Evolutionary conservation across 2,797 vertebrate species (phyloP).

Genomic region (Alca torda): DNA sequence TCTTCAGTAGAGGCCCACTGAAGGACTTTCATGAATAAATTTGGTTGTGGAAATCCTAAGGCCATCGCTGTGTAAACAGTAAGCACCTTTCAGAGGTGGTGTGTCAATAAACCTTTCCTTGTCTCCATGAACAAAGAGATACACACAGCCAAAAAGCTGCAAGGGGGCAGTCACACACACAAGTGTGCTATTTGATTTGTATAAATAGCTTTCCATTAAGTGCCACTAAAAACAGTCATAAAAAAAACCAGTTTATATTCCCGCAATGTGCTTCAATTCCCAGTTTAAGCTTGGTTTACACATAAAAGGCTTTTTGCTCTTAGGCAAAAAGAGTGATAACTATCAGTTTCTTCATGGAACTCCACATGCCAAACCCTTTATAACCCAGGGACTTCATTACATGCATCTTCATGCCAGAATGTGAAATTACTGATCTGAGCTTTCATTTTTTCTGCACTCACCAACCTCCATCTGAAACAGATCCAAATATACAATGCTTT

Average conservation of each 20-base stretch:
- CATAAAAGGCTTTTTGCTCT: background rate
- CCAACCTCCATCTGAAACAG: background rate
- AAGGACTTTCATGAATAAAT: background rate
- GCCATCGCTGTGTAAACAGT: background rate
- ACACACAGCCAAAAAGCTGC: background rate
- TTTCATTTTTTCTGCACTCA: background rate
- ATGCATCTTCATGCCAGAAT: background rate
- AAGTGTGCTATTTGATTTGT: background rate
- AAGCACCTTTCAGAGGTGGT: background rate
- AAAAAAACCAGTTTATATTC: background rate
- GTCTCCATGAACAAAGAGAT: background rate
- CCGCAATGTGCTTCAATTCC: background rate
- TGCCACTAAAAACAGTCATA: background rate
- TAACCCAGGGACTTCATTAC: background rate
- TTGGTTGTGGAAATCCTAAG: background rate
- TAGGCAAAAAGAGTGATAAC: background rate
- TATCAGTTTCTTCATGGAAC: background rate
- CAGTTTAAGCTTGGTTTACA: background rate
- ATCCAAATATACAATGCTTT: background rate
- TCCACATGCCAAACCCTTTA: background rate
- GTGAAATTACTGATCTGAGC: background rate
- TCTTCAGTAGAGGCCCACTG: background rate
- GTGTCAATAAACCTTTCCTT: background rate
- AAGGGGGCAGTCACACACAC: background rate
- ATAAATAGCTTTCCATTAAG: constrained; percentile 2